Percentiles rank a stretch among this genome's conserved stretches.
Conservation (phyloP, 2,113 vertebrate genomes). For the Clinocottus analis region DNA sequence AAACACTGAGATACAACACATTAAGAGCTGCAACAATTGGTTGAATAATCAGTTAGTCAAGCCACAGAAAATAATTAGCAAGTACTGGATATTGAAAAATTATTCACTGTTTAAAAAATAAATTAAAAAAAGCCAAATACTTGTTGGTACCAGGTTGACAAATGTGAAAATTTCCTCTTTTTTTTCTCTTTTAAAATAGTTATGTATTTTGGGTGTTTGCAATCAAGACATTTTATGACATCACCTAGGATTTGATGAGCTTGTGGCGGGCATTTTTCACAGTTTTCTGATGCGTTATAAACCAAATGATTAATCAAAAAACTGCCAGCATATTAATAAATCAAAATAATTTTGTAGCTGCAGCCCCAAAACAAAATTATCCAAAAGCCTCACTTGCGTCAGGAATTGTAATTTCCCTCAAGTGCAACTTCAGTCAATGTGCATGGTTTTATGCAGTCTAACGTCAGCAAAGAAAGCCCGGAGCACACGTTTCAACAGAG, state of each 20-base stretch:
- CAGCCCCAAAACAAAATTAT: conserved; percentile 8
- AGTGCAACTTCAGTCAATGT: conserved; percentile 1
- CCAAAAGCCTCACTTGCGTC: neutral
- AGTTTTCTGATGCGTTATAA: neutral
- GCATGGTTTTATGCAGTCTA: neutral
- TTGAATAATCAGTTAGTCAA: neutral
- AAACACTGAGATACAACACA: neutral
- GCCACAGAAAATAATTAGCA: neutral
- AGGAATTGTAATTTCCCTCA: neutral
- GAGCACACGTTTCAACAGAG: neutral
- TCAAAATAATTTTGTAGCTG: neutral
- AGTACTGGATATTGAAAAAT: neutral
- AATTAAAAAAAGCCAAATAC: neutral
- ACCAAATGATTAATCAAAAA: neutral
- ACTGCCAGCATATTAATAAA: neutral
- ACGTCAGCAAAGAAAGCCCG: conserved; percentile 1
- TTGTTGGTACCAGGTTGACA: neutral
- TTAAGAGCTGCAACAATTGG: conserved; percentile 8
- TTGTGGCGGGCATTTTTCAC: neutral
- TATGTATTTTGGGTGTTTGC: neutral
- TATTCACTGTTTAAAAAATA: too few species aligned
- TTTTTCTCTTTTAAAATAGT: neutral
- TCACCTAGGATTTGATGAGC: neutral
- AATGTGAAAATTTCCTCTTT: neutral
- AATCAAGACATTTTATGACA: neutral